Evolutionary conservation across 2,888 invertebrate species (phyloP), one percentile per base, ranked within the genome.

Genomic region (Eupithecia tripunctaria): DNA sequence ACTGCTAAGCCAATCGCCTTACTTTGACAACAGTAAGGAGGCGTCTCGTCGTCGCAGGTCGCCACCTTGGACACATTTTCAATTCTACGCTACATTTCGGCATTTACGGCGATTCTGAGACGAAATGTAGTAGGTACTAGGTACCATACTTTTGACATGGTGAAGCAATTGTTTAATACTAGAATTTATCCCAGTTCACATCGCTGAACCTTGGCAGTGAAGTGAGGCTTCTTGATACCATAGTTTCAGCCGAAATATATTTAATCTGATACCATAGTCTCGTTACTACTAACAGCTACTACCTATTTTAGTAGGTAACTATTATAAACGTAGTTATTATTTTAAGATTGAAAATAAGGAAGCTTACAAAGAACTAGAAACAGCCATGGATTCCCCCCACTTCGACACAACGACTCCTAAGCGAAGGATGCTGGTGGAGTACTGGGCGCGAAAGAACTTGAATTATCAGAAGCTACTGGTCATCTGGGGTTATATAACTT

Each of bases 331-430:
- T 18, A 43, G 15, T 15, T 69, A 18, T 78, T 72, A 67, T 27
- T 72, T 67, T 32, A 67, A 91, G 91, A 80, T 85, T 70, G 76
- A 81, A 25, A 80, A 91, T 74, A 85, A 83, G 78, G 76, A 80
- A 3, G 79, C 87, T 18, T 94, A 88, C 76, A 88, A 87, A 67
- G 80, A 82, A 18, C 78, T 93, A 21, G 86, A 90, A 0, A 81
- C 81, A 29, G 84, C 92, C 0, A 93, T 90, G 91, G 84, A 89
- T 56, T 89, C 92, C 0, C 82, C 85, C 0, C 79, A 85, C 77
- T 93, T 93, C 71, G 92, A 93, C 77, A 81, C 86, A 8, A 83
- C 88, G 2, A 92, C 91, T 2, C 67, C 76, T 1, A 79, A 81
- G 66, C 83, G 93, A n/a, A 84, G 78, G 51, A 78, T 81, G 36